Evolutionary conservation across 2,113 vertebrate genomes (phyloP).

Genomic region (Lophotis ruficrista): DNA sequence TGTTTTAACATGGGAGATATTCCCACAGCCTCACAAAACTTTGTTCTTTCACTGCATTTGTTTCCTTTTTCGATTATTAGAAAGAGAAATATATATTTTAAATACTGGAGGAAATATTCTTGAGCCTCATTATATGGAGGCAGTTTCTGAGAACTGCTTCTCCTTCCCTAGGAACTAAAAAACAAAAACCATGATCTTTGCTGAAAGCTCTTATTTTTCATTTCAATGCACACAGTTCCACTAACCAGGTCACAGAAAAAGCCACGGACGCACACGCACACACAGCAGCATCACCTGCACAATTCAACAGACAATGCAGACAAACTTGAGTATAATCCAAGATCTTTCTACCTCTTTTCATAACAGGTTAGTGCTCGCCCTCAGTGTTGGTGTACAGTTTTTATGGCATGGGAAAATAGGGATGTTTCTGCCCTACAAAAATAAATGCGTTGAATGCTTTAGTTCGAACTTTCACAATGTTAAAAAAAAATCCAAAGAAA

Average conservation of each 20-base stretch:
- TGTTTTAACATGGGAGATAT: constrained; percentile 34
- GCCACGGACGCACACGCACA: constrained; percentile 69
- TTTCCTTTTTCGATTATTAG: not conserved
- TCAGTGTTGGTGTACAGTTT: constrained; percentile 86
- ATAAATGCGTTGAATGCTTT: constrained; percentile 85
- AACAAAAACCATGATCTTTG: constrained; percentile 72
- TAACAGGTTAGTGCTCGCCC: constrained; percentile 85
- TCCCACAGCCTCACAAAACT: constrained; percentile 15
- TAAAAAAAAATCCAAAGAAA: constrained; percentile 67
- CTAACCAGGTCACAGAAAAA: constrained; percentile 78
- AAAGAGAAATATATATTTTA: not conserved
- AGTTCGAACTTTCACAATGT: constrained; percentile 72
- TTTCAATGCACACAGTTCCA: constrained; percentile 70
- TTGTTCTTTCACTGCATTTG: not conserved
- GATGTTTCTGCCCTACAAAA: constrained; percentile 85
- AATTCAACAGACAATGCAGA: constrained; percentile 77
- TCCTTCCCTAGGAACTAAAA: constrained; percentile 42
- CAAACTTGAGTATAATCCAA: constrained; percentile 81
- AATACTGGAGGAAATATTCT: not conserved
- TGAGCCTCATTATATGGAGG: not conserved
- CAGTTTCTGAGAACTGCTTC: constrained; percentile 23
- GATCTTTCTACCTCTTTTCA: constrained; percentile 87
- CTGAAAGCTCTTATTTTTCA: constrained; percentile 67
- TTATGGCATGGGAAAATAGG: constrained; percentile 86
- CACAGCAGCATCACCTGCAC: constrained; percentile 72